Evolutionary conservation across 2,888 invertebrate species (phyloP), one percentile per base, ranked within the genome.

Genomic region (Vanessa cardui): DNA sequence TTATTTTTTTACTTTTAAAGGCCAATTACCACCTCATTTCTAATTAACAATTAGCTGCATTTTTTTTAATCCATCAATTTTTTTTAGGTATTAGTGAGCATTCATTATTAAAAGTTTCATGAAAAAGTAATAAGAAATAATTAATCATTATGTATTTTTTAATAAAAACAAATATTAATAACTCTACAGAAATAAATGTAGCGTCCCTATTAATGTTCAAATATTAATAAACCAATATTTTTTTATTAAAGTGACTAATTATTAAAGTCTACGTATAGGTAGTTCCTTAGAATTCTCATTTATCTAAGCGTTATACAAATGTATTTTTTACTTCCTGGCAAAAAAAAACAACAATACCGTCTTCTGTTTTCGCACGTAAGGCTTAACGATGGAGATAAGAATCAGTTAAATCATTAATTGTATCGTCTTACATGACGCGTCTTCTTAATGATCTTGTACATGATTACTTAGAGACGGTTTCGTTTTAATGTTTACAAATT

Each of bases 371-470:
- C 59, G 59, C 59, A 45, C 59, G 45, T 45, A 21, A 50, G 50
- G 21, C 15, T 50, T 58, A 15, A 58, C 47, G 61, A 62, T 44
- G 20, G 58, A 62, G 66, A 62, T 66, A 66, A 49, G 18, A 4
- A 66, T 62, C 58, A 26, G n/a, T 21, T 39, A 18, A 62, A 46
- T 61, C 58, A 39, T 44, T 44, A 56, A 56, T 54, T 60, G 46
- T 61, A 16, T 47, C 39, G 39, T 33, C 39, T 39, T 83, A 33
- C 31, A 54, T 31, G 33, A 31, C 33, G 52, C n/a, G 39, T 39
- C 12, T 4, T 39, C 16, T 26, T 54, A 54, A 54, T 54, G 16
- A 54, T 31, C 1, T 15, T 54, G 52, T 31, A n/a, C 52, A 31
- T 26, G 52, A 54, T 31, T 2, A 39, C 39, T 39, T 39, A 39